Evolutionary conservation across 2,113 vertebrate species (phyloP).

Genomic region (Ploceus nigricollis): DNA sequence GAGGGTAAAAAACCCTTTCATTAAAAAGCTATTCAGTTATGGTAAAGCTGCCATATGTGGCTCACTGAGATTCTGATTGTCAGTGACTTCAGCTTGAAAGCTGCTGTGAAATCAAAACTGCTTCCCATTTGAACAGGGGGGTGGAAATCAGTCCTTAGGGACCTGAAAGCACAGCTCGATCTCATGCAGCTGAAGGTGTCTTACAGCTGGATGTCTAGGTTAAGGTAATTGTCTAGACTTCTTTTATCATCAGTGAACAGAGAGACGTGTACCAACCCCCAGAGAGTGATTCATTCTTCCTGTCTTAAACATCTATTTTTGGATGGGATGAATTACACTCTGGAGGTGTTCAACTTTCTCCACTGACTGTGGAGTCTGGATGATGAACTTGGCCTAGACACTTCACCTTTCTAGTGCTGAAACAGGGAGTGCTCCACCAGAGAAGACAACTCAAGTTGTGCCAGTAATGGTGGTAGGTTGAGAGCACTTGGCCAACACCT

Average conservation of each 20-base stretch:
- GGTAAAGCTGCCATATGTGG: conserved; percentile 35
- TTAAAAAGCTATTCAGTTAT: conserved; percentile 47
- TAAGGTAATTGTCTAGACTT: conserved; percentile 65
- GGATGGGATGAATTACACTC: conserved; percentile 55
- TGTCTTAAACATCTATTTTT: conserved; percentile 54
- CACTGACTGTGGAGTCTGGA: background rate
- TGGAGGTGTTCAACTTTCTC: conserved; percentile 59
- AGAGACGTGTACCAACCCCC: conserved; percentile 38
- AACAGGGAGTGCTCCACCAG: background rate
- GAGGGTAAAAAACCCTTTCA: conserved; percentile 27
- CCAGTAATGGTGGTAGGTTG: background rate
- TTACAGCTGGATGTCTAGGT: conserved; percentile 61
- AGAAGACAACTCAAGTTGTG: background rate
- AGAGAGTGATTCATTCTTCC: conserved; percentile 64
- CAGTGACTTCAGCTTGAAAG: conserved; percentile 41
- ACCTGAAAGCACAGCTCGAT: conserved; percentile 13
- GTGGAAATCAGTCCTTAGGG: conserved; percentile 43
- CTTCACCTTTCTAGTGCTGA: background rate
- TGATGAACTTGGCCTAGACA: conserved; percentile 38
- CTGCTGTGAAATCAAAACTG: conserved; percentile 34
- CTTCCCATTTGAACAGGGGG: background rate
- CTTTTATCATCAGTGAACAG: conserved; percentile 60
- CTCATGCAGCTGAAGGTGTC: conserved; percentile 39
- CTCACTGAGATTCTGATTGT: conserved; percentile 32
- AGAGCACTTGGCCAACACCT: background rate